These are phyloP conservation scores for Cinclus mexicanus DNA, from an alignment of 2,113 vertebrate genomes.

Conservation along the genomic window DNA sequence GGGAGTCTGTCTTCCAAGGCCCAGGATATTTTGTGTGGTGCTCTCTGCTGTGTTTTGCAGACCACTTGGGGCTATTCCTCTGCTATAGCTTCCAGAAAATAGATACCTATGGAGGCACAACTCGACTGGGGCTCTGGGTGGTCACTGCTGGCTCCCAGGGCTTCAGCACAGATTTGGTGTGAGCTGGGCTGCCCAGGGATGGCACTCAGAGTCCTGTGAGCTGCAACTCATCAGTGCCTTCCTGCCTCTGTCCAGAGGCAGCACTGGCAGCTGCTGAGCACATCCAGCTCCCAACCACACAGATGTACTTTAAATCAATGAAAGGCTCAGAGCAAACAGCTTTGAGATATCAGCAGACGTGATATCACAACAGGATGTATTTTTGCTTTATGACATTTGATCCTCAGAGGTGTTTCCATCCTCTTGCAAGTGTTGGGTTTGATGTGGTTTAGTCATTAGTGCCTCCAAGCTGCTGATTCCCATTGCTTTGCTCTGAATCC, in stretches of 20 bases:
- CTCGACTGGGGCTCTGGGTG: neutral
- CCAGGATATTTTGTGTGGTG: neutral
- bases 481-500: neutral
- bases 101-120: rapidly evolving
- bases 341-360: rapidly evolving
- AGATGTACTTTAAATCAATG: rapidly evolving
- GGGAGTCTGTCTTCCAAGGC: rapidly evolving
- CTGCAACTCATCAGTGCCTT: rapidly evolving
- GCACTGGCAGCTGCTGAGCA: neutral
- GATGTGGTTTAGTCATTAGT: neutral
- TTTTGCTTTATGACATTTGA: neutral
- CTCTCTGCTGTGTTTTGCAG: neutral
- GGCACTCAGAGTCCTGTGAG: rapidly evolving
- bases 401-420: neutral
- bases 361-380: rapidly evolving
- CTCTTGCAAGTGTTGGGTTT: neutral
- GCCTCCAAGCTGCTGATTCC: neutral
- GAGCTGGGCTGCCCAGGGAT: neutral
- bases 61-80: neutral
- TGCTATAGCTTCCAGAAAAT: neutral
- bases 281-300: neutral
- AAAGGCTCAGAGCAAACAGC: neutral
- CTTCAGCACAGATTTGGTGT: rapidly evolving
- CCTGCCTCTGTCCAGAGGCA: neutral
- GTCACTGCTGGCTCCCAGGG: neutral